These are phyloP conservation scores for Andrena minutula DNA, from an alignment of 2,888 invertebrate genomes.

Conservation along the genomic window DNA sequence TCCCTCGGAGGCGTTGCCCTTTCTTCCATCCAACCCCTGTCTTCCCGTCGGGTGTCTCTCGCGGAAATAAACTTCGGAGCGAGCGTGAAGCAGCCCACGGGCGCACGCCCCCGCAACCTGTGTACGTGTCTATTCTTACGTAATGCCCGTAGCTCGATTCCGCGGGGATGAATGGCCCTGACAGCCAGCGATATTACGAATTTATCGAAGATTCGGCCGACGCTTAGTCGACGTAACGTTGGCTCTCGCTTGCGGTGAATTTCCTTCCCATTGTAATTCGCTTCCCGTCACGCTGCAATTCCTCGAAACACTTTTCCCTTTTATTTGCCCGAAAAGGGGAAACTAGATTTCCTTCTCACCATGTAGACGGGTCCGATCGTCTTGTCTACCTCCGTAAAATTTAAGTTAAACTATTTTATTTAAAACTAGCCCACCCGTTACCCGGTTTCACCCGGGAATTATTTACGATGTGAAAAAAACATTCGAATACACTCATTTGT, in stretches of 20 bases:
- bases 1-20: constrained; percentile 18
- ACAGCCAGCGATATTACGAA: constrained; percentile 54
- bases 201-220: constrained; percentile 48
- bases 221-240: constrained; percentile 36
- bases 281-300: not conserved
- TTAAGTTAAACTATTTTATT: too few species aligned
- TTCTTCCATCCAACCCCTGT: not conserved
- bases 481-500: too few species aligned
- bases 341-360: constrained; percentile 1
- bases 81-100: constrained; percentile 37
- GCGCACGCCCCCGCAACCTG: not conserved
- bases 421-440: too few species aligned
- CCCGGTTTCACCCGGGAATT: too few species aligned
- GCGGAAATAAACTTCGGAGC: constrained; percentile 50
- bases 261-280: constrained; percentile 14
- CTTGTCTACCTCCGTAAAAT: too few species aligned
- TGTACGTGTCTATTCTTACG: constrained; percentile 48
- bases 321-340: not conserved
- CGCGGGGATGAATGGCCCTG: constrained; percentile 50
- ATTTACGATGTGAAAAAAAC: too few species aligned
- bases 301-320: constrained; percentile 1
- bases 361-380: not conserved
- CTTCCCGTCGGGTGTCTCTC: constrained; percentile 2
- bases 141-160: constrained; percentile 31
- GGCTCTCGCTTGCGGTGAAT: not conserved